Evolutionary conservation across 2,797 vertebrate species (phyloP), one percentile per base, ranked within the genome.

Genomic region (Onychomys arenicola): DNA sequence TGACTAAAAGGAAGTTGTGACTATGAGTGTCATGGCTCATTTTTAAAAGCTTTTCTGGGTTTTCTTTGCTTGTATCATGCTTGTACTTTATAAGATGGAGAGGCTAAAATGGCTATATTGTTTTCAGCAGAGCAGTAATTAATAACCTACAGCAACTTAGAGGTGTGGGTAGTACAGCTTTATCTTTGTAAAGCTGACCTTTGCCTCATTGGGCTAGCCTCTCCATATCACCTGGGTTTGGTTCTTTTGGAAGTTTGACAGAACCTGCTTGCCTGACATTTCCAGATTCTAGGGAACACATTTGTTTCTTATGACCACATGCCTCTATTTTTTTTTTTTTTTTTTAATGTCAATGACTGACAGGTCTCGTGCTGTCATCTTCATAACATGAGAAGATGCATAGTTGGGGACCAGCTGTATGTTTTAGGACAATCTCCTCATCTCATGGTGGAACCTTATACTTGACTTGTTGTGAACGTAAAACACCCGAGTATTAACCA

Each of bases 1-100:
- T 34, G 49, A 5, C 69, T 71, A 34, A 78, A 95, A 87, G 37
- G 6, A 82, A 84, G 2, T 75, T 63, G 4, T 91, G 49, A 80
- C 73, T 90, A 43, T 75, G 46, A 89, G 21, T 78, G 37, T 86
- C 23, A 23, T 91, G 34, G 81, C 49, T 92, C 52, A 43, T 86
- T 94, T 96, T 91, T 55, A 92, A 55, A 88, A 86, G 37, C n/a
- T 40, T 67, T 71, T 43, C 13, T 71, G 59, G n/a, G 5, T 32
- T 82, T 71, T 21, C 85, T 63, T 82, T 83, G 1, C 25, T 75
- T 71, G 43, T 17, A 80, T 78, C 11, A 23, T 49, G 46, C 90
- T 34, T 77, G 7, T 63, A 32, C 65, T 94, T 90, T 83, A 40
- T 3, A 90, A 76, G 73, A 65, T 63, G 80, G 86, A 92, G 52